Evolutionary conservation across 2,113 vertebrate species (phyloP).

Genomic region (Gracilinanus agilis): DNA sequence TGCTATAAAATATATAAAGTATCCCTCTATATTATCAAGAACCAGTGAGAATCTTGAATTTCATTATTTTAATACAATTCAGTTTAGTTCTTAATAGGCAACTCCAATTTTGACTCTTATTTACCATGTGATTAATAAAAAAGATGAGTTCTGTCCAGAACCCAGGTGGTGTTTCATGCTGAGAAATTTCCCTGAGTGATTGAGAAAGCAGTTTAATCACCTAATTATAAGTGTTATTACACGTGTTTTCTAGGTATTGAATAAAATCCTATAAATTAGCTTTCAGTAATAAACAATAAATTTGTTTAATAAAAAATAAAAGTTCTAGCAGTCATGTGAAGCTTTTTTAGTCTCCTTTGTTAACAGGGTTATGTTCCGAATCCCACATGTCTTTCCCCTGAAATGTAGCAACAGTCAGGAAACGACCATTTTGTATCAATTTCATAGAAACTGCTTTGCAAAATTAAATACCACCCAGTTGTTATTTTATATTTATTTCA

Average conservation of each 20-base stretch:
- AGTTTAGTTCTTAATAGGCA: background rate
- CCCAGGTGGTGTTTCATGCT: background rate
- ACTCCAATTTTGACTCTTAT: background rate
- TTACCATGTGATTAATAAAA: background rate
- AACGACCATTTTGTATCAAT: background rate
- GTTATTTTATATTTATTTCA: slow-evolving; percentile 49
- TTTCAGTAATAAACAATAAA: too few relatives aligned
- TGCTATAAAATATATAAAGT: background rate
- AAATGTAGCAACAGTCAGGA: background rate
- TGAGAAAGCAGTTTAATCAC: background rate
- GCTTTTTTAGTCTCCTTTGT: background rate
- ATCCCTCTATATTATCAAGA: background rate
- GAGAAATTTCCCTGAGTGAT: background rate
- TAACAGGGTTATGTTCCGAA: background rate
- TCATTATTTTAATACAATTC: background rate
- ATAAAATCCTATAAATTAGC: background rate
- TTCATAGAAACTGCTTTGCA: background rate
- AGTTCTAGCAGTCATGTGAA: background rate
- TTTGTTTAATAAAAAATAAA: too few relatives aligned
- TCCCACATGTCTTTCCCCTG: background rate
- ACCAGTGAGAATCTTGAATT: background rate
- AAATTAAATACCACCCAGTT: slow-evolving; percentile 33
- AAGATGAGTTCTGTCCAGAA: background rate
- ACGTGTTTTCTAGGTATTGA: background rate
- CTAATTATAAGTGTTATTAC: background rate